Evolutionary conservation across 2,797 vertebrate species (phyloP), one percentile per base, ranked within the genome.

Genomic region (Selene dorsalis): DNA sequence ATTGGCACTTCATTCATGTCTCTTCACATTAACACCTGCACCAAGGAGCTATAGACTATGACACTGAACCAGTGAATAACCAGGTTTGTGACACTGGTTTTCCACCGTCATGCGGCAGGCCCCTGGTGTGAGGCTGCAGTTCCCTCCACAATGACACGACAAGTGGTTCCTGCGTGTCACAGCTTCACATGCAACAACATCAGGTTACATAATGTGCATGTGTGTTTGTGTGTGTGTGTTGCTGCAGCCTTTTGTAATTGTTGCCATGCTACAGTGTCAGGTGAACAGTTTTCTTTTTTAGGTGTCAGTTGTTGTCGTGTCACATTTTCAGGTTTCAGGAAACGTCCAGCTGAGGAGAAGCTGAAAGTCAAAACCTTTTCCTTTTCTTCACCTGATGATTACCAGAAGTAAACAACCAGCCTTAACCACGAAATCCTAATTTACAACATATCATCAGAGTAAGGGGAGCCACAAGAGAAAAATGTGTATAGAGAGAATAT

Each of bases 171-270:
- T 52, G 14, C 4, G 4, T 55, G 35, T 20, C 50, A 9, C 13
- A 1, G n/a, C 16, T 45, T 65, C 45, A 30, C 18, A 6, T 12
- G 18, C 48, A 6, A 3, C 55, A 60, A 16, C 66, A 75, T 69
- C 66, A 30, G 61, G 78, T 80, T 75, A 66, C 72, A 65, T 24
- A 53, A 30, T 41, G 26, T 63, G 45, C 1, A 30, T 50, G 62
- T 50, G 45, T 50, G 43, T 28, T 41, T 63, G 24, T 47, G 24
- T 30, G 53, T 47, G 50, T 28, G 57, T 45, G 61, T 18, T 13
- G 41, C 43, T 11, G 32, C 35, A 20, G 69, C 35, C 65, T 47
- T 80, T 65, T 77, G 80, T 77, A 9, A 28, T 53, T 38, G 69
- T 52, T 47, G 50, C 32, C 45, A 39, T 6, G 35, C 43, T 43